A percentile compares a stretch with the other conserved stretches of the same genome.
Conservation (phyloP, 2,888 invertebrate genomes). For the Pseudococcus longispinus region DNA sequence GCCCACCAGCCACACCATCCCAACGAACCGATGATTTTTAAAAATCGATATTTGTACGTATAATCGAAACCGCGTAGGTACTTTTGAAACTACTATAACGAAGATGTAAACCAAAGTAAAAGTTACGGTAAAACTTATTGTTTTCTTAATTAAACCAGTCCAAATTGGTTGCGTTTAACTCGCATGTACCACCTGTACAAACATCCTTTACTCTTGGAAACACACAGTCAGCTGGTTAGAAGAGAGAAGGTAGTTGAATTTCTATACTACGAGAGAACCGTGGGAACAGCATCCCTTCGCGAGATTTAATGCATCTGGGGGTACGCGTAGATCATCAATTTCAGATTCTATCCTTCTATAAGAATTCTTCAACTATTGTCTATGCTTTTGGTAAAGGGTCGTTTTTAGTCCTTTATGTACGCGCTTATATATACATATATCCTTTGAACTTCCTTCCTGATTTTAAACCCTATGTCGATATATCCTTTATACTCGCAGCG, state of each 20-base stretch:
- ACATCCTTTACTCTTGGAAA: slow-evolving; percentile 35
- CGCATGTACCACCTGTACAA: slow-evolving; percentile 47
- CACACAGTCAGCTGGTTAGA: slow-evolving; percentile 43
- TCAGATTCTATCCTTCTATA: slow-evolving; percentile 51
- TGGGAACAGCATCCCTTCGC: slow-evolving; percentile 53
- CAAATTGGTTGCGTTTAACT: slow-evolving; percentile 42
- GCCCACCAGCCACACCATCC: not conserved
- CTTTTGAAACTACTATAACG: not conserved
- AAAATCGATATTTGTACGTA: not conserved
- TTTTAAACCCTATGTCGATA: slow-evolving; percentile 38
- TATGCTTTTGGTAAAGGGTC: slow-evolving; percentile 49
- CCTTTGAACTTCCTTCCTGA: slow-evolving; percentile 52
- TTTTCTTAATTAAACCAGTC: slow-evolving; percentile 53
- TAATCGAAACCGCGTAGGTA: not conserved
- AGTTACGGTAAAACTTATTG: slow-evolving; percentile 39
- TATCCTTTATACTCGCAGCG: slow-evolving; percentile 3
- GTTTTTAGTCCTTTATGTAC: slow-evolving; percentile 46
- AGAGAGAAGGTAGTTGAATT: not conserved
- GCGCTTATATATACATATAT: slow-evolving; percentile 28
- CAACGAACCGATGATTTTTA: not conserved
- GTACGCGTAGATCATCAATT: slow-evolving; percentile 50
- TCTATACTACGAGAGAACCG: slow-evolving; percentile 35
- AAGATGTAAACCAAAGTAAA: not conserved
- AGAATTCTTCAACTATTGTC: slow-evolving; percentile 53
- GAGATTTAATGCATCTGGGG: slow-evolving; percentile 53